These are phyloP conservation scores for Mimas tiliae DNA, from an alignment of 2,888 invertebrate genomes.

Conservation along the genomic window DNA sequence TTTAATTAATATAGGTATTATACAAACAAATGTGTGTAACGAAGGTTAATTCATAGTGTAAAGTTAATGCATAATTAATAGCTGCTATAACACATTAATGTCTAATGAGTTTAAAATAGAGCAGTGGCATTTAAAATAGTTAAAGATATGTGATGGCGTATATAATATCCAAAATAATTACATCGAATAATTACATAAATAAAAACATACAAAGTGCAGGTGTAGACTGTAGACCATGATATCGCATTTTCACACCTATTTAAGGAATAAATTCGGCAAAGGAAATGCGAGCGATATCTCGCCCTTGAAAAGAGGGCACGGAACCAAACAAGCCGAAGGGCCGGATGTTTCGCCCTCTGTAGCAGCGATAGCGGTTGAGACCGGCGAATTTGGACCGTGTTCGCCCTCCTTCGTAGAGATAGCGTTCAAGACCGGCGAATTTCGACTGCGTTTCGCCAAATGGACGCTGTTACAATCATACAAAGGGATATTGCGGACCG, in stretches of 20 bases:
- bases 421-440: conserved; percentile 44
- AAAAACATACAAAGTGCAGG: background rate
- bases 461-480: conserved; percentile 36
- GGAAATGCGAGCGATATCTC: conserved; percentile 38
- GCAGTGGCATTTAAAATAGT: too few relatives aligned
- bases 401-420: conserved; percentile 48
- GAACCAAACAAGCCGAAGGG: conserved; percentile 41
- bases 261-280: conserved; percentile 38
- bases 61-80: too few relatives aligned
- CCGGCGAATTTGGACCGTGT: conserved; percentile 36
- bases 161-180: background rate
- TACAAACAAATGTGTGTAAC: too few relatives aligned
- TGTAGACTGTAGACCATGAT: conserved; percentile 27
- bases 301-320: conserved; percentile 25
- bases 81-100: too few relatives aligned
- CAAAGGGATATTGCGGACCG: conserved; percentile 26
- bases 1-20: too few relatives aligned
- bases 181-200: background rate
- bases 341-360: conserved; percentile 52
- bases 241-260: conserved; percentile 40
- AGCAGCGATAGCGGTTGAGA: conserved; percentile 55
- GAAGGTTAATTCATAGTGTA: too few relatives aligned
- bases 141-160: too few relatives aligned
- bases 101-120: too few relatives aligned
- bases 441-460: conserved; percentile 38